Evolutionary conservation across 1,140 invertebrate species (phyloP).

Genomic region (Augochlora pura): DNA sequence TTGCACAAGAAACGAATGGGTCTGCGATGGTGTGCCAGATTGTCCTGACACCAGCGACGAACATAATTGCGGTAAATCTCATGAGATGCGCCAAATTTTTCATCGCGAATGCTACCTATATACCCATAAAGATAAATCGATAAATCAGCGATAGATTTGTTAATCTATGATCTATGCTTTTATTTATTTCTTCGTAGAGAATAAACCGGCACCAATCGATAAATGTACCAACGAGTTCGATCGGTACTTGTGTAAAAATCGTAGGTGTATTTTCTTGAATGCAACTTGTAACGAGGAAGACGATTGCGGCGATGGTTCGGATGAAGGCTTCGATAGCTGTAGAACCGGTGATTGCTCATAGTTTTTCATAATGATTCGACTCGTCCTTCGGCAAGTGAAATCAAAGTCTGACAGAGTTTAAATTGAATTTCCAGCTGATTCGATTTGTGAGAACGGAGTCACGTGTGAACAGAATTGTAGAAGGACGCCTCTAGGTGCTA

Average conservation of each 20-base stretch:
- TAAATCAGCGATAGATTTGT: not conserved
- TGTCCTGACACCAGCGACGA: slow-evolving; percentile 86
- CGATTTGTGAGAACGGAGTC: slow-evolving; percentile 24
- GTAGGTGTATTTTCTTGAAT: slow-evolving; percentile 83
- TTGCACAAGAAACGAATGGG: slow-evolving; percentile 84
- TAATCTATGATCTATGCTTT: not conserved
- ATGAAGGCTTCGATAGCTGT: slow-evolving; percentile 83
- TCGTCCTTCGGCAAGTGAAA: no score
- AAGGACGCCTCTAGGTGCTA: slow-evolving; percentile 83
- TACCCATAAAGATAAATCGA: no score
- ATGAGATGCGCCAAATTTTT: no score
- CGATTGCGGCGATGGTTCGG: slow-evolving; percentile 90
- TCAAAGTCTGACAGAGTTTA: not conserved
- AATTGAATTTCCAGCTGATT: slow-evolving; percentile 42
- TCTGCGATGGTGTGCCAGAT: slow-evolving; percentile 84
- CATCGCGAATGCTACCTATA: no score
- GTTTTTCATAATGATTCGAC: no score
- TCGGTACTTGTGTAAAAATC: slow-evolving; percentile 82
- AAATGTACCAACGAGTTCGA: slow-evolving; percentile 77
- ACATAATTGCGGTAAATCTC: slow-evolving; percentile 81
- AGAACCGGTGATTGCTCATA: slow-evolving; percentile 60
- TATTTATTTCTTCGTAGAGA: slow-evolving; percentile 32
- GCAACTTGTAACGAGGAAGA: slow-evolving; percentile 86
- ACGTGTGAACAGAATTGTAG: slow-evolving; percentile 60
- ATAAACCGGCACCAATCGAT: slow-evolving; percentile 53